Conservation (phyloP, 2,113 vertebrate genomes). For the Chauna torquata region DNA sequence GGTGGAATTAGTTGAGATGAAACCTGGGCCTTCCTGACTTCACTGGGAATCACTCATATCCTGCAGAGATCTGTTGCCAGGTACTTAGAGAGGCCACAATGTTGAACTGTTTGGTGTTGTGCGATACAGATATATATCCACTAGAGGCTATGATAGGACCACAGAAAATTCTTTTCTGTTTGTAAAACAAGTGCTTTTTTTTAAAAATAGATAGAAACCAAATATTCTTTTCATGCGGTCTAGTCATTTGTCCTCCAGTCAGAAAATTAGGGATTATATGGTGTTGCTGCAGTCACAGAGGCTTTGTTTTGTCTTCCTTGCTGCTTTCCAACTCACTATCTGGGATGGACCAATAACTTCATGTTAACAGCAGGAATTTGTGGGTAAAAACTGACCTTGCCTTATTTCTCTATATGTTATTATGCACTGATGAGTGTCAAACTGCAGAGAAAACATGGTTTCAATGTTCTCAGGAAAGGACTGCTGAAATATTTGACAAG, state of each 20-base stretch:
- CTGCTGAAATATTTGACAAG: slow-evolving; percentile 31
- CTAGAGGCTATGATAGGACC: neutral
- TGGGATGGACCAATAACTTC: neutral
- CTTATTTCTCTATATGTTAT: neutral
- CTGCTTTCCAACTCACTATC: neutral
- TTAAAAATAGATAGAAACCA: neutral
- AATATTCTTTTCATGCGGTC: neutral
- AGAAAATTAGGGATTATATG: neutral
- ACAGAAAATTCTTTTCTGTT: neutral
- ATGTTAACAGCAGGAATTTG: neutral
- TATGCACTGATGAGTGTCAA: neutral
- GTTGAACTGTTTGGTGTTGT: neutral
- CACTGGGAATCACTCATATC: neutral
- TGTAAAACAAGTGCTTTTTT: neutral
- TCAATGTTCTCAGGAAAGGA: neutral
- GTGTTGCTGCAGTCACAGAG: neutral
- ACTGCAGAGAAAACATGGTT: neutral
- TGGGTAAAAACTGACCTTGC: neutral
- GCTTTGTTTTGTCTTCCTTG: neutral
- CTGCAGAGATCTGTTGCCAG: neutral
- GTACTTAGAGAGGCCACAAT: neutral
- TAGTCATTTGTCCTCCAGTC: neutral
- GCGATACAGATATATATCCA: neutral
- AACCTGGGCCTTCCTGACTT: neutral
- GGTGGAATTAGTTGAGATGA: neutral